Conservation (phyloP, 2,888 invertebrate species). For the Acleris sparsana region DNA sequence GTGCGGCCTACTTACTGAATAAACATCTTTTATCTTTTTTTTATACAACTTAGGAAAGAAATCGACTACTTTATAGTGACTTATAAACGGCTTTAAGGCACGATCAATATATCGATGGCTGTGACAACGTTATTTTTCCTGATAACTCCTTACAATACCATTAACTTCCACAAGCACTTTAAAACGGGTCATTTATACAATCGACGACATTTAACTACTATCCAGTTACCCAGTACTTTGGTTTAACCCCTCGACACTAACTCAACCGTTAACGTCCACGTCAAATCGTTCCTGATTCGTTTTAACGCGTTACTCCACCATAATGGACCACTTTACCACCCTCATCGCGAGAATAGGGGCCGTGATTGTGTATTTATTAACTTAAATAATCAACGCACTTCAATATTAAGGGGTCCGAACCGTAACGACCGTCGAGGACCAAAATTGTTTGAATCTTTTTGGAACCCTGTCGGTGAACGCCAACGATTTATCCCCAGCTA, state of each 20-base stretch:
- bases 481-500: background rate
- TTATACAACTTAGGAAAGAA: too few relatives aligned
- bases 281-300: slow-evolving; percentile 42
- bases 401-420: slow-evolving; percentile 43
- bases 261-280: slow-evolving; percentile 29
- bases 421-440: slow-evolving; percentile 14
- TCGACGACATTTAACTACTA: background rate
- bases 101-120: too few relatives aligned
- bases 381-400: slow-evolving; percentile 48
- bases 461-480: too few relatives aligned
- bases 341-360: slow-evolving; percentile 42
- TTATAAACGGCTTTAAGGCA: too few relatives aligned
- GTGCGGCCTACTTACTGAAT: too few relatives aligned
- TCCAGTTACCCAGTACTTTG: slow-evolving; percentile 8
- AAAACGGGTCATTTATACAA: too few relatives aligned
- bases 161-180: too few relatives aligned
- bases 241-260: slow-evolving; percentile 21
- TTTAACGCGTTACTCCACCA: slow-evolving; percentile 45
- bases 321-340: slow-evolving; percentile 47
- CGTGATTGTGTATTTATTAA: slow-evolving; percentile 43
- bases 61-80: background rate
- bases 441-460: background rate
- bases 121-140: too few relatives aligned
- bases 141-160: too few relatives aligned
- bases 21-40: too few relatives aligned